A percentile compares a stretch with the other conserved stretches of the same genome.
phyloP scores from a whole-genome alignment of 2,888 invertebrate species.

The Chrysolina oricalcia region DNA sequence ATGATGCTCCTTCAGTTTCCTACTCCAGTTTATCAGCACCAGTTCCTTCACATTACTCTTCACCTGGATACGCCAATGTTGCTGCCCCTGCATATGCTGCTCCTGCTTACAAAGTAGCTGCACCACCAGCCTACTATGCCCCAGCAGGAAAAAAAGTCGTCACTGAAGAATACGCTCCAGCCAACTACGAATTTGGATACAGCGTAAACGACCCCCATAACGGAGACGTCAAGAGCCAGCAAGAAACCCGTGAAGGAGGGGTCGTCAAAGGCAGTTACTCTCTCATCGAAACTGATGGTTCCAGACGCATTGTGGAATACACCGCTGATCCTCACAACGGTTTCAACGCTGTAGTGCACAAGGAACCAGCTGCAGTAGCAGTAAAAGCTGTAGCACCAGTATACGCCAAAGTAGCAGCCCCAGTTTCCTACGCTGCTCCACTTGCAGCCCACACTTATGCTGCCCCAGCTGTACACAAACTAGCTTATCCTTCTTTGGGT shows the following conservation, averaged over 20 bases:
- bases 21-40: conserved; percentile 49
- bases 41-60: conserved; percentile 26
- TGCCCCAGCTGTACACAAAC: conserved; percentile 52
- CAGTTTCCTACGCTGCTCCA: conserved; percentile 45
- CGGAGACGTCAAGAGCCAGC: conserved; percentile 55
- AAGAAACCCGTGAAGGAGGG: conserved; percentile 72
- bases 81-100: conserved; percentile 30
- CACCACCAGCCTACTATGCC: conserved; percentile 54
- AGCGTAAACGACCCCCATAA: conserved; percentile 62
- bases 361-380: conserved; percentile 64
- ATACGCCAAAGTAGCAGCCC: conserved; percentile 63
- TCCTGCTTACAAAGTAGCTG: conserved; percentile 49
- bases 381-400: conserved; percentile 37
- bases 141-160: conserved; percentile 49
- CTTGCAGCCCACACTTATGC: conserved; percentile 46
- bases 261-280: conserved; percentile 72
- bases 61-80: conserved; percentile 41
- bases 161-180: conserved; percentile 50
- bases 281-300: conserved; percentile 73
- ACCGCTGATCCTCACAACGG: conserved; percentile 73
- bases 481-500: conserved; percentile 45
- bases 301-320: conserved; percentile 73
- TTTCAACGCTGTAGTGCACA: conserved; percentile 73
- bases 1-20: conserved; percentile 60
- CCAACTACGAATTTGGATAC: conserved; percentile 49